Base-by-base conservation (phyloP, 1,140 invertebrate genomes). In the Papilio xuthus region DNA sequence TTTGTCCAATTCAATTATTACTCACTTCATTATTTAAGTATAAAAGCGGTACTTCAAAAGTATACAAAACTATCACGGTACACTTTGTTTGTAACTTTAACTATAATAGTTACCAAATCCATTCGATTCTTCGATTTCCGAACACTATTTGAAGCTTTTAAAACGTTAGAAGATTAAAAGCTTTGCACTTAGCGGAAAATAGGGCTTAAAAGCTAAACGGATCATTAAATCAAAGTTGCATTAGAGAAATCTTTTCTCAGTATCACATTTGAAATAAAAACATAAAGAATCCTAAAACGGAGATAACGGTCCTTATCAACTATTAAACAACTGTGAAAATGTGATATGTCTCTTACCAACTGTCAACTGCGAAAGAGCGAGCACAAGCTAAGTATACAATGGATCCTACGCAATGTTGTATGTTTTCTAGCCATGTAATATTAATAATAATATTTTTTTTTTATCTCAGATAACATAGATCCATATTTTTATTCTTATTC, bases 181-280 rank as follows among this genome's bases (percentile, higher is more conserved):
- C 60, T 67, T 67, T 67, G 60, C 60, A 67, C 60, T 67, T 67
- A 67, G 60, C 60, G 60, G 60, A 67, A 67, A 67, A 67, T 67
- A 67, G 60, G 60, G 26, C 60, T 67, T 67, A 67, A 67, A 67
- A 67, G 60, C 60, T 67, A 67, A 28, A 67, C 60, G 60, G 12
- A 67, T 67, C 60, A 67, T 67, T 67, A 67, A 67, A 67, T 67
- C 60, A 67, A 26, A 28, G 60, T 15, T 15, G 15, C 56, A 67
- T 28, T 67, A 28, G 23, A 67, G 26, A 67, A 28, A 67, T 67
- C 60, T 67, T 67, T 67, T 67, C 13, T 28, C 60, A 23, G 60
- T 67, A 28, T 67, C 26, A 60, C 10, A 26, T 60, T 60, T 26
- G 23, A 26, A 60, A 53, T 6, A 28, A 28, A 67, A 28, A 67